A percentile compares a stretch with the other conserved stretches of the same genome.
phyloP scores from a whole-genome alignment of 2,888 invertebrate species.

The Tiliacea citrago region DNA sequence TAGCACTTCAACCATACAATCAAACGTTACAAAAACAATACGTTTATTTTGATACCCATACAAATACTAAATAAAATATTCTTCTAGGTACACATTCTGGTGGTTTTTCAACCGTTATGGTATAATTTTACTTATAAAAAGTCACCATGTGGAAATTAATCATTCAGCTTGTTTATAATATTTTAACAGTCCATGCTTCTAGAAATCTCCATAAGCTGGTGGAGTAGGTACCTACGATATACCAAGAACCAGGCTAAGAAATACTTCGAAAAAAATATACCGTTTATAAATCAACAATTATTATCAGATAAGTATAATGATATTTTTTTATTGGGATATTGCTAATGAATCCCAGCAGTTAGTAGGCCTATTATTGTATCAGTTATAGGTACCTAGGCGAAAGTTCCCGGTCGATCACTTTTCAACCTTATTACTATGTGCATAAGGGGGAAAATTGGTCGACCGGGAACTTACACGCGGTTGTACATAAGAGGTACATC shows the following conservation, averaged over 20 bases:
- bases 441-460: too few species aligned
- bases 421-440: too few species aligned
- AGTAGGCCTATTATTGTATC: background rate
- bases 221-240: too few species aligned
- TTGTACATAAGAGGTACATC: background rate
- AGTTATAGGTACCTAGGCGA: background rate
- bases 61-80: constrained; percentile 5
- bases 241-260: background rate
- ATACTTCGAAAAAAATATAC: background rate
- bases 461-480: too few species aligned
- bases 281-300: background rate
- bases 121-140: background rate
- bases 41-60: background rate
- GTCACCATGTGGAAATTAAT: background rate
- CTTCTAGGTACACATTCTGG: background rate
- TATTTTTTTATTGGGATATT: constrained; percentile 2
- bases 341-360: background rate
- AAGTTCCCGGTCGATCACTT: too few species aligned
- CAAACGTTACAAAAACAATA: background rate
- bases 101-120: background rate
- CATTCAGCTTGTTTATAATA: background rate
- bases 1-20: background rate
- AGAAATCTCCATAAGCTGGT: background rate
- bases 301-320: background rate
- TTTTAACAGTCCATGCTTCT: background rate